phyloP scores from a whole-genome alignment of 2,888 invertebrate species.

The Ceriagrion tenellum region DNA sequence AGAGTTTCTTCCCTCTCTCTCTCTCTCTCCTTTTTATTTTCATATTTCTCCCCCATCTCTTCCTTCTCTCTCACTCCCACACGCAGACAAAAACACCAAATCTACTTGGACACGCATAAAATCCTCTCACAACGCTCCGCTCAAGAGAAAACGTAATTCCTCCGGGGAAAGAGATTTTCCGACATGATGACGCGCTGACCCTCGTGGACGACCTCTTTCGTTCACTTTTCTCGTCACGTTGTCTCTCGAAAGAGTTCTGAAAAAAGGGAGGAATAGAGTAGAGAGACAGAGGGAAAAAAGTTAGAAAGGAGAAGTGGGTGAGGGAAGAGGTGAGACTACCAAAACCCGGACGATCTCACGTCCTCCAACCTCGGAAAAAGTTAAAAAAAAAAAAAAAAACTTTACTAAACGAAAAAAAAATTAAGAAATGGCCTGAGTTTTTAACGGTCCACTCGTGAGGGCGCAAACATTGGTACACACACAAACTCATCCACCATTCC shows the following conservation, averaged over 20 bases:
- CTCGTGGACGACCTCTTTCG: neutral
- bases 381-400: neutral
- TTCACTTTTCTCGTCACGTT: no score
- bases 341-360: neutral
- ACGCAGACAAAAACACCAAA: neutral
- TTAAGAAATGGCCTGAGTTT: neutral
- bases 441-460: constrained; percentile 32
- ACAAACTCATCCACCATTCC: neutral
- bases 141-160: neutral
- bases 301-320: neutral
- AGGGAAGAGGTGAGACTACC: neutral
- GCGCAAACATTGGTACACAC: constrained; percentile 22
- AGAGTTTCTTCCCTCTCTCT: neutral
- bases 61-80: neutral
- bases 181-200: neutral
- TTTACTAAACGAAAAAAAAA: neutral
- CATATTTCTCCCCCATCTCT: no score
- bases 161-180: neutral
- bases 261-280: no score
- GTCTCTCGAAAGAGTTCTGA: no score
- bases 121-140: neutral
- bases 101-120: neutral
- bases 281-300: neutral
- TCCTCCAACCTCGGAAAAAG: neutral
- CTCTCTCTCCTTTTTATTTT: no score